Evolutionary conservation across 2,888 invertebrate genomes (phyloP), one percentile per base, ranked within the genome.

Genomic region (Xestoiulus laeticollis): DNA sequence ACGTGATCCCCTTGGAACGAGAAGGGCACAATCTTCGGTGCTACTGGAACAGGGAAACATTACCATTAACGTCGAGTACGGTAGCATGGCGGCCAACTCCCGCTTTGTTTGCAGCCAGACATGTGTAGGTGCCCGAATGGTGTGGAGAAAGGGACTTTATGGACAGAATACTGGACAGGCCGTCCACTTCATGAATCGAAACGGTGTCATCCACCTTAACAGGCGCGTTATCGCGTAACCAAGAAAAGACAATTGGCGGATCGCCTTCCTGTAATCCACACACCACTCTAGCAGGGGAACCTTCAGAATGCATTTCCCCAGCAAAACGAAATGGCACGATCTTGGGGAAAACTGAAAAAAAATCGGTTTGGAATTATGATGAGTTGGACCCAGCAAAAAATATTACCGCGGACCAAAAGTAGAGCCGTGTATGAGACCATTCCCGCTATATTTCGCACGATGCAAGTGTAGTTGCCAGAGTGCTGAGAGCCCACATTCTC

Each of bases 301-400:
- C 90, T 43, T 89, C 89, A 88, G 88, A 88, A 82, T 89, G 87
- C 30, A 89, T 86, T 87, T 88, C 89, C 44, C 94, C 32, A n/a
- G 26, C 91, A 82, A 89, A 89, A 5, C 85, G 85, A 91, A 95
- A 94, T 85, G 94, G 94, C 90, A 94, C 93, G 90, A 95, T 94
- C 93, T 95, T 95, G 89, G 95, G 95, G 90, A 94, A 93, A 91
- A 95, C 95, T 95, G 93, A n/a, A 90, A 85, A 83, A 26, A 19
- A 86, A 26, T 10, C 0, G 26, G 90, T 32, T 32, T 32, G 8
- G 0, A 22, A 26, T 33, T 84, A 87, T 19, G 22, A 10, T 14
- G 12, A 33, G 26, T 48, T 85, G n/a, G 53, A 44, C 30, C 26
- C 33, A 82, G 53, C 0, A 10, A 88, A 33, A 3, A 53, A 26